Evolutionary conservation across 2,113 vertebrate genomes (phyloP).

Genomic region (Laticauda colubrina): DNA sequence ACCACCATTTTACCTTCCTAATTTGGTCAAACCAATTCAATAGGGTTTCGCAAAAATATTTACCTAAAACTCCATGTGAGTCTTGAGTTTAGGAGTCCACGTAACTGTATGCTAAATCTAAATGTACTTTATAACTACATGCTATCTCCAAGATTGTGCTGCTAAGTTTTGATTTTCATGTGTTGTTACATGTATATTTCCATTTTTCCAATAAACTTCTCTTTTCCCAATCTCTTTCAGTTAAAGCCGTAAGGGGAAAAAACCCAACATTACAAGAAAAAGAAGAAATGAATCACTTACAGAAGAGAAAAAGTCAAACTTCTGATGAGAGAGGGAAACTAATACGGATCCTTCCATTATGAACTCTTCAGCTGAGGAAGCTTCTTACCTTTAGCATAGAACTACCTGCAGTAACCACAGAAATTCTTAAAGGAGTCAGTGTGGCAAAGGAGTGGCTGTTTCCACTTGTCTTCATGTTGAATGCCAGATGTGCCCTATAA

Average conservation of each 20-base stretch:
- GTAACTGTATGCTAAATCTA: not conserved
- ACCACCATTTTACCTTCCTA: not conserved
- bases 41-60: not conserved
- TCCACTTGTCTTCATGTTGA: fast-evolving
- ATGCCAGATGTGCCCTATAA: conserved; percentile 28
- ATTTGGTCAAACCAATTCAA: not conserved
- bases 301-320: conserved; percentile 29
- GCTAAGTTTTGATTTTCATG: not conserved
- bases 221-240: conserved; percentile 39
- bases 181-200: fast-evolving
- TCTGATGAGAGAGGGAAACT: conserved; percentile 35
- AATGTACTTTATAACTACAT: not conserved
- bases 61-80: not conserved
- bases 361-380: conserved; percentile 7
- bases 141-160: not conserved
- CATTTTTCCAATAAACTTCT: not conserved
- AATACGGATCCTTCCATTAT: fast-evolving
- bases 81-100: fast-evolving
- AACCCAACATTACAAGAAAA: fast-evolving
- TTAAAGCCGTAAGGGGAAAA: conserved; percentile 32
- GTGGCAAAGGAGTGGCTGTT: conserved; percentile 17
- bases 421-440: not conserved
- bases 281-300: not conserved
- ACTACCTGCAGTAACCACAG: not conserved
- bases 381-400: not conserved